Conservation (phyloP, 2,888 invertebrate genomes). For the Buathra laborator region DNA sequence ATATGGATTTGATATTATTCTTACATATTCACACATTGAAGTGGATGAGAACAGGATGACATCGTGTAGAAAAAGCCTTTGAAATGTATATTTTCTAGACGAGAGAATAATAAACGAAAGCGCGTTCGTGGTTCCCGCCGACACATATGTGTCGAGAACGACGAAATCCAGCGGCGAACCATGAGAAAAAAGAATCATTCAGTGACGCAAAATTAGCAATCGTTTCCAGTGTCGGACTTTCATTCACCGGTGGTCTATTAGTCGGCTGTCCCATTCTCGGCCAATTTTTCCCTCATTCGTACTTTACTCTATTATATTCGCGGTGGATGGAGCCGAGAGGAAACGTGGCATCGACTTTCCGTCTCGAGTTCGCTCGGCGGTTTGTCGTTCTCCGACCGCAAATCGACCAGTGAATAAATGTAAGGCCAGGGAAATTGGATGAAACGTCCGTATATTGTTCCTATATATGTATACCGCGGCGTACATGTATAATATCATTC, state of each 20-base stretch:
- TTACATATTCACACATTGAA: background rate
- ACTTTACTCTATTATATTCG: conserved; percentile 39
- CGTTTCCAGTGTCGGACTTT: conserved; percentile 15
- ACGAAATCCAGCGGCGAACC: background rate
- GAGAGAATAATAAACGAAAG: background rate
- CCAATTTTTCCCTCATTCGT: conserved; percentile 18
- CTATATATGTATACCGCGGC: background rate
- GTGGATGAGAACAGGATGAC: background rate
- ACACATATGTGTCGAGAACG: background rate
- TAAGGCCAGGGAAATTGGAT: conserved; percentile 18
- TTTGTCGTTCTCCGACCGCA: conserved; percentile 18
- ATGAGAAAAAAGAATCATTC: conserved; percentile 28
- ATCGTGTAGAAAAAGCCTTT: background rate
- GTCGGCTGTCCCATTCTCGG: conserved; percentile 5
- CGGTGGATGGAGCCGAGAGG: conserved; percentile 17
- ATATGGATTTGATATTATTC: background rate
- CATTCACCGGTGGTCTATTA: conserved; percentile 14
- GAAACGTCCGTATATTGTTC: conserved; percentile 21
- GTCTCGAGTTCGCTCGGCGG: conserved; percentile 44
- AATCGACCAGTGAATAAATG: conserved; percentile 27
- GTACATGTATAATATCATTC: background rate
- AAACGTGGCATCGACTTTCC: conserved; percentile 43
- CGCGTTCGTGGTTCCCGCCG: background rate
- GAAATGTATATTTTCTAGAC: background rate
- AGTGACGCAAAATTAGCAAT: conserved; percentile 20